Evolutionary conservation across 2,797 vertebrate species (phyloP).

Genomic region (Loriculus beryllinus): DNA sequence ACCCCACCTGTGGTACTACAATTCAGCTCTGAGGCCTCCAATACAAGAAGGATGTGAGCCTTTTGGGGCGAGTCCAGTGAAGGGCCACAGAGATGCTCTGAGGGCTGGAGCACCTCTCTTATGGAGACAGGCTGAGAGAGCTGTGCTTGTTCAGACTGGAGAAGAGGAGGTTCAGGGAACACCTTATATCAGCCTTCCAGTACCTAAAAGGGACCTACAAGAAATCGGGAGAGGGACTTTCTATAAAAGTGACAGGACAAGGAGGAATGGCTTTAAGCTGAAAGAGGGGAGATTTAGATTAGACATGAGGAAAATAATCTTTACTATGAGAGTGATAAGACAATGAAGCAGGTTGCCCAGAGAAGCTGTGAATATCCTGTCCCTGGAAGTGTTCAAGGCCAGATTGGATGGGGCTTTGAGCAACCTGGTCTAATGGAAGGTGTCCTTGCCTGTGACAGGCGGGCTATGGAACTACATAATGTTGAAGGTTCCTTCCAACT

Average conservation of each 20-base stretch:
- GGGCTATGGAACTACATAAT: background rate
- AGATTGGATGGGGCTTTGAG: background rate
- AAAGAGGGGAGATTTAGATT: background rate
- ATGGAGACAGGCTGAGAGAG: background rate
- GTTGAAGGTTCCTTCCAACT: background rate
- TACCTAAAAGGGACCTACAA: background rate
- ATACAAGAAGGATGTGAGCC: background rate
- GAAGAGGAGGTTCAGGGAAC: background rate
- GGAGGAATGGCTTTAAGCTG: background rate
- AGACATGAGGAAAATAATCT: background rate
- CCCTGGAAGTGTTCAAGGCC: background rate
- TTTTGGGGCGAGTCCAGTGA: background rate
- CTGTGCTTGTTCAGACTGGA: background rate
- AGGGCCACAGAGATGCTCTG: background rate
- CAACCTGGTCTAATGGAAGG: background rate
- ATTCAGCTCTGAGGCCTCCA: background rate
- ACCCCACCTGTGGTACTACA: background rate
- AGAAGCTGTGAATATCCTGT: background rate
- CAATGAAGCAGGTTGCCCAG: background rate
- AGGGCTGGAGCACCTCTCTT: background rate
- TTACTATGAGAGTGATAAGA: background rate
- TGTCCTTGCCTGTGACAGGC: background rate
- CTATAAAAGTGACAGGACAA: background rate
- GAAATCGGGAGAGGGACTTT: background rate
- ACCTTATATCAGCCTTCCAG: background rate